Evolutionary conservation across 1,140 invertebrate genomes (phyloP).

Genomic region (Atta texana): DNA sequence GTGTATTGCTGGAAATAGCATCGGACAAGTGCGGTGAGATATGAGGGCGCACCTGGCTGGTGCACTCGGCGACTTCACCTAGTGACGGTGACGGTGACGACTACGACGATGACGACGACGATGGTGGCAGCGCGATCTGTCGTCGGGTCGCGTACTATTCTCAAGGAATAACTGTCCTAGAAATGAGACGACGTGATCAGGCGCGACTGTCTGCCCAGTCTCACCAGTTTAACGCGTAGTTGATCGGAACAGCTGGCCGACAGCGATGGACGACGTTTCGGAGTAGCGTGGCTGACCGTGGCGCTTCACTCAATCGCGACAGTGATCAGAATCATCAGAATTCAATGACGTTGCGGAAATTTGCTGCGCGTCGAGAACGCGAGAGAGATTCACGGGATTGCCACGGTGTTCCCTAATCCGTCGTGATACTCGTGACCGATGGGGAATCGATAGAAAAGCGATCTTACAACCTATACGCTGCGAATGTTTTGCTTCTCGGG

Average conservation of each 20-base stretch:
- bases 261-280: background rate
- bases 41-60: slow-evolving; percentile 15
- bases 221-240: background rate
- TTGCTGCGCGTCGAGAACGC: background rate
- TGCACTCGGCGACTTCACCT: slow-evolving; percentile 3
- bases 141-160: slow-evolving; percentile 47
- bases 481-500: slow-evolving; percentile 59
- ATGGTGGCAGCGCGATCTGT: slow-evolving; percentile 63
- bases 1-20: slow-evolving; percentile 33
- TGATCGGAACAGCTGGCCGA: slow-evolving; percentile 22
- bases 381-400: background rate
- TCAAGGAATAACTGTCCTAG: slow-evolving; percentile 34
- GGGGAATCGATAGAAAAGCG: too few species aligned
- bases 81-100: too few species aligned
- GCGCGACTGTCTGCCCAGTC: background rate
- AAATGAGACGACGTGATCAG: background rate
- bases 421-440: background rate
- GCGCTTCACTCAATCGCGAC: background rate
- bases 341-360: slow-evolving; percentile 37
- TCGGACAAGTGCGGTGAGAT: slow-evolving; percentile 24
- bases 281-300: background rate
- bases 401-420: background rate
- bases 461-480: background rate
- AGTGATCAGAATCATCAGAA: background rate
- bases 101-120: background rate